Percentiles rank a stretch among this genome's conserved stretches.
phyloP scores from a whole-genome alignment of 2,113 vertebrate genomes.

The Butorides virescens region DNA sequence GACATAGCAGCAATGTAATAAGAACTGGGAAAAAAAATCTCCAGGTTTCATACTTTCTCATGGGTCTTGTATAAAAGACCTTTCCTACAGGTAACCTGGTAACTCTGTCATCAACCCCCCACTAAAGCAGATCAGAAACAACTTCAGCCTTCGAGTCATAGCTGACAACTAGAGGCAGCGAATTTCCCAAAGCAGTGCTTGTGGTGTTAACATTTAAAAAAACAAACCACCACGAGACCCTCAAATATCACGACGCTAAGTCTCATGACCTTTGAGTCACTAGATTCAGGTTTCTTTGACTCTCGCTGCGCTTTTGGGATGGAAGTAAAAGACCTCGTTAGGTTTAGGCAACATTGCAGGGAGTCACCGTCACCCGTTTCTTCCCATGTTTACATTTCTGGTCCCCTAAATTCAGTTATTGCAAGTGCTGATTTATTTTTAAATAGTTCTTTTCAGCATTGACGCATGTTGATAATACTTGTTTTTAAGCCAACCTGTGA shows the following conservation, averaged over 20 bases:
- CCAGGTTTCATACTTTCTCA: background rate
- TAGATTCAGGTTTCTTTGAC: constrained; percentile 44
- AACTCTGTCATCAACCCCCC: background rate
- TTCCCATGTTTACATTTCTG: background rate
- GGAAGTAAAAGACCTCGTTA: background rate
- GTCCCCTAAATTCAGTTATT: background rate
- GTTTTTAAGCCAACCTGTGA: background rate
- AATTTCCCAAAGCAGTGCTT: background rate
- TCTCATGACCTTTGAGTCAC: constrained; percentile 50
- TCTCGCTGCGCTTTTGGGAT: background rate
- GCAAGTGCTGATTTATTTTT: background rate
- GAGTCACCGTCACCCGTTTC: background rate
- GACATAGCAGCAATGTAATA: background rate
- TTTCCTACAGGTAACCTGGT: background rate
- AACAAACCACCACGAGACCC: background rate
- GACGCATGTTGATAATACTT: background rate
- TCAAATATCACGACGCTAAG: constrained; percentile 1
- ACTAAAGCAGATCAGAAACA: background rate
- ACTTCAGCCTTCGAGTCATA: background rate
- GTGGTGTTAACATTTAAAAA: constrained; percentile 29
- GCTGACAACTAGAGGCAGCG: background rate
- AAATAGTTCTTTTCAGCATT: background rate
- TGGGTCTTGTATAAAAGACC: background rate
- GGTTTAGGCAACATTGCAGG: background rate
- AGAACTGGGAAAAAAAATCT: background rate